Conservation (phyloP, 2,888 invertebrate species). For the Chrysolina americana region DNA sequence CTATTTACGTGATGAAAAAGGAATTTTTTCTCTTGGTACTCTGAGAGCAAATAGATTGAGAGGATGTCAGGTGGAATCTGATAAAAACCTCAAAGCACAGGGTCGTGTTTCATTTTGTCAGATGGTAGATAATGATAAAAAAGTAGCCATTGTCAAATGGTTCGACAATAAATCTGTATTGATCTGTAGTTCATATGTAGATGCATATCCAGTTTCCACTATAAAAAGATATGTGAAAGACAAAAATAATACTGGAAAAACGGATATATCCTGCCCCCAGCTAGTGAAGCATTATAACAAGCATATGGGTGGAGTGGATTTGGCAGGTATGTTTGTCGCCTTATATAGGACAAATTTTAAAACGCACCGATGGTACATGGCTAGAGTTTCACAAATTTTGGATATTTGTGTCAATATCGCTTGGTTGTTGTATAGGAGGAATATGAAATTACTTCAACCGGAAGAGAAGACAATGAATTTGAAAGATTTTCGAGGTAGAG, state of each 20-base stretch:
- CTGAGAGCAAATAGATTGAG: conserved; percentile 12
- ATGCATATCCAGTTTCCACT: conserved; percentile 26
- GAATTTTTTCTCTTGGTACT: neutral
- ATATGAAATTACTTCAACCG: conserved; percentile 23
- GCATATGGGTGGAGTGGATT: conserved; percentile 30
- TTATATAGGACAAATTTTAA: conserved; percentile 29
- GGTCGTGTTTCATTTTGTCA: neutral
- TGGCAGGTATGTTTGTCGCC: conserved; percentile 28
- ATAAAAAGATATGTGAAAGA: conserved; percentile 35
- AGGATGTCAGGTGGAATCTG: conserved; percentile 24
- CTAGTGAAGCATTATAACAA: conserved; percentile 1
- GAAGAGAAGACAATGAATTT: conserved; percentile 25
- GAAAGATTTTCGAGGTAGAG: conserved; percentile 22
- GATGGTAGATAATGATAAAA: conserved; percentile 22
- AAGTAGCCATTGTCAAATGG: conserved; percentile 35
- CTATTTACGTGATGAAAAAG: no score
- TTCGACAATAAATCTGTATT: conserved; percentile 37
- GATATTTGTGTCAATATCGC: conserved; percentile 27
- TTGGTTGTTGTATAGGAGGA: conserved; percentile 35
- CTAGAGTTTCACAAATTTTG: conserved; percentile 11
- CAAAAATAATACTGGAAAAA: conserved; percentile 1
- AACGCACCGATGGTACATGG: conserved; percentile 23
- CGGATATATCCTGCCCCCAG: conserved; percentile 23
- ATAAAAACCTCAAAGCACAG: conserved; percentile 13
- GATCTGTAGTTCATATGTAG: conserved; percentile 34